Evolutionary conservation across 2,888 invertebrate genomes (phyloP), one percentile per base, ranked within the genome.

Genomic region (Melanchra persicariae): DNA sequence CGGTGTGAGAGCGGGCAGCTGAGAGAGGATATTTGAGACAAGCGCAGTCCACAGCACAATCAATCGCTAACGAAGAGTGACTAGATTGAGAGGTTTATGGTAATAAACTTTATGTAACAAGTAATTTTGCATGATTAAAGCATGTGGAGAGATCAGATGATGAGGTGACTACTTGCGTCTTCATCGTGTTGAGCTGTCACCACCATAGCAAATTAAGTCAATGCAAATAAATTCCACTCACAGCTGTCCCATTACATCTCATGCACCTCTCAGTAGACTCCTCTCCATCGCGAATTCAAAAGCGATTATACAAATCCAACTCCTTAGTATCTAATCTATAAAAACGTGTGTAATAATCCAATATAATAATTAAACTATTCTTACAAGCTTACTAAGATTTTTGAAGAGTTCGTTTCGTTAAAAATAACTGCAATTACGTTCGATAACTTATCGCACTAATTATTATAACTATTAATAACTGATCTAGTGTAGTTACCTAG

Each of bases 361-460:
- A 74, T 79, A 79, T 61, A 40, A 79, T 72, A 79, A 55, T 82
- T 79, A 70, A 79, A 79, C 82, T 82, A 84, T 84, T 61, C 49
- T 76, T 74, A 72, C 74, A 82, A 86, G 82, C 79, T 79, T 82
- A 79, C 79, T 79, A 84, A 82, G 69, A 72, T 76, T 83, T 73
- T 83, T 73, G 65, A 86, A 86, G 85, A 79, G 84, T 87, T 89
- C 80, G 81, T 87, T 86, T 85, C 79, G 74, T 78, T 85, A 84
- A 82, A 84, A 86, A 82, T 87, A 87, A 84, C 86, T 67, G 71
- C 81, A 87, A 81, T 81, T 87, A 87, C 88, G 87, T 89, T 90
- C 82, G 83, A 87, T 89, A 90, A 85, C 91, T 93, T 92, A 93
- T 88, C 82, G 82, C 88, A 81, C 89, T 92, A 92, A 87, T 87